phyloP scores from a whole-genome alignment of 2,888 invertebrate genomes.

The Leuctra nigra region DNA sequence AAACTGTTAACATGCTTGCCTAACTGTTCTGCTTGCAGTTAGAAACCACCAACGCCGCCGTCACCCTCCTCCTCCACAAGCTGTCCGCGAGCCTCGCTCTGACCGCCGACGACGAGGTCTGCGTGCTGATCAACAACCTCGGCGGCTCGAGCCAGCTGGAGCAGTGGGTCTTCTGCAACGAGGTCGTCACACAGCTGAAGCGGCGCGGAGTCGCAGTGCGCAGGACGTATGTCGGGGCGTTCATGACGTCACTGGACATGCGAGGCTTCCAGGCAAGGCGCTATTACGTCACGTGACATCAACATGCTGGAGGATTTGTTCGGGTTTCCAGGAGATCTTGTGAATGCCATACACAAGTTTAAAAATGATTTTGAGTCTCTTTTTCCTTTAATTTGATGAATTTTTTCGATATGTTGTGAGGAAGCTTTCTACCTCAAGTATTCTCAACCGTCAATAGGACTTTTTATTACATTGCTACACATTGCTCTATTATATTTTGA shows the following conservation, averaged over 20 bases:
- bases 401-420: no score
- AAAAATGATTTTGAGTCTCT: no score
- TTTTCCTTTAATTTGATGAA: no score
- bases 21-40: constrained; percentile 31
- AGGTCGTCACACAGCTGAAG: constrained; percentile 54
- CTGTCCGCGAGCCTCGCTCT: constrained; percentile 36
- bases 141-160: constrained; percentile 70
- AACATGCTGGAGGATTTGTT: no score
- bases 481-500: no score
- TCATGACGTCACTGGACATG: constrained; percentile 72
- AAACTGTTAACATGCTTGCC: no score
- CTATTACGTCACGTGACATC: no score
- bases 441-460: no score
- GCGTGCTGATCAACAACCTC: constrained; percentile 69
- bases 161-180: constrained; percentile 62
- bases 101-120: constrained; percentile 42
- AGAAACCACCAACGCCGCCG: constrained; percentile 39
- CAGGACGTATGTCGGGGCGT: constrained; percentile 50
- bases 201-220: constrained; percentile 43
- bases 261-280: constrained; percentile 69
- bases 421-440: no score
- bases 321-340: no score
- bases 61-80: constrained; percentile 40
- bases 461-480: no score
- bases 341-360: no score